Conservation (phyloP, 2,888 invertebrate species). For the Heteropelma amictum region DNA sequence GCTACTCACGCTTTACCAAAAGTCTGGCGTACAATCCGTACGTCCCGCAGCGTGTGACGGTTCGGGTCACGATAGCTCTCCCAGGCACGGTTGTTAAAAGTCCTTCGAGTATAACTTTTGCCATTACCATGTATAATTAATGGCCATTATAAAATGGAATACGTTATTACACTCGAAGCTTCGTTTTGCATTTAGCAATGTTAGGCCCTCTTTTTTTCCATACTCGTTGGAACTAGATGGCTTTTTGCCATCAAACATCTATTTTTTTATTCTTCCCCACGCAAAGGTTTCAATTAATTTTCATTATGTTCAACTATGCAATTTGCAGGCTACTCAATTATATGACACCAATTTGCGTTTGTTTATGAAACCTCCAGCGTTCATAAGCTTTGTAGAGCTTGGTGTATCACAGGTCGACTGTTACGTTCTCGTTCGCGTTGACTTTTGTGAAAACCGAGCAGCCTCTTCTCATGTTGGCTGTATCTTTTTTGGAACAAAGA, state of each 20-base stretch:
- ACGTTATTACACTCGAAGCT: slow-evolving; percentile 16
- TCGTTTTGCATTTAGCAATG: background rate
- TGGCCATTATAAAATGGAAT: slow-evolving; percentile 35
- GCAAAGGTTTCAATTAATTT: no score
- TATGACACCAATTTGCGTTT: no score
- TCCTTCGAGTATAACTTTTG: slow-evolving; percentile 26
- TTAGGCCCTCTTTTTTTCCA: background rate
- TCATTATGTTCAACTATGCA: no score
- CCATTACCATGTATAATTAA: slow-evolving; percentile 42
- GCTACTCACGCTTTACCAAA: slow-evolving; percentile 11
- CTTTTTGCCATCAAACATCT: background rate
- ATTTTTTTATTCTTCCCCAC: no score
- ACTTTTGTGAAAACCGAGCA: background rate
- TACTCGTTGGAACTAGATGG: background rate
- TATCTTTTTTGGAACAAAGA: slow-evolving; percentile 13
- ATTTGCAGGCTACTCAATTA: no score
- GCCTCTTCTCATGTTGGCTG: background rate
- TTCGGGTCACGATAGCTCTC: slow-evolving; percentile 13
- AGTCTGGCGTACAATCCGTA: slow-evolving; percentile 1
- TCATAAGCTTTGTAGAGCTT: no score
- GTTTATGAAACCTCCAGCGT: no score
- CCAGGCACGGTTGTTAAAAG: background rate
- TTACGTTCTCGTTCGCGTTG: background rate
- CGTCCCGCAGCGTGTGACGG: background rate
- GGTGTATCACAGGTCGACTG: no score